Evolutionary conservation across 1,140 invertebrate species (phyloP).

Genomic region (Cotesia typhae): DNA sequence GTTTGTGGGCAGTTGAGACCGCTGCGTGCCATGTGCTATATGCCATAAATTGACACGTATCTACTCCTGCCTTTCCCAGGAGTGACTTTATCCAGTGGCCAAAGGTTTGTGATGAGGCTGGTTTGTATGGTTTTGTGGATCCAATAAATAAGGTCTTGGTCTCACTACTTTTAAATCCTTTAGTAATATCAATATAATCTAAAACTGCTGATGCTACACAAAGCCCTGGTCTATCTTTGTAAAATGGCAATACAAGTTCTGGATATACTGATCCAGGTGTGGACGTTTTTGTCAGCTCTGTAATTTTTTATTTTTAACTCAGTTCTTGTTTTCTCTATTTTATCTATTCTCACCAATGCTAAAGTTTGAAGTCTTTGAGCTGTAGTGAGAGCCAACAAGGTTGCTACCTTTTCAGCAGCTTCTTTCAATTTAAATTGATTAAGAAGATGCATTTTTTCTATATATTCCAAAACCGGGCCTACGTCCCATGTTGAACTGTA

Average conservation of each 20-base stretch:
- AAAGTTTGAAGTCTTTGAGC: conserved; percentile 23
- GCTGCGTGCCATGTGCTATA: conserved; percentile 18
- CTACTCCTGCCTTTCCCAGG: conserved; percentile 19
- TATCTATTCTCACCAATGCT: background rate
- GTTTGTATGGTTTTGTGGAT: background rate
- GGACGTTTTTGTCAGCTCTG: conserved; percentile 13
- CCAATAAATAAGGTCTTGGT: background rate
- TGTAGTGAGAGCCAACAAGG: conserved; percentile 11
- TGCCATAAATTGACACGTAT: background rate
- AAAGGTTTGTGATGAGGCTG: background rate
- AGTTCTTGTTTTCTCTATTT: background rate
- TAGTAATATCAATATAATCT: conserved; percentile 5
- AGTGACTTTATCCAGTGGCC: conserved; percentile 23
- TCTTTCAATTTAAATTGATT: background rate
- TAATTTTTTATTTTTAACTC: conserved; percentile 16
- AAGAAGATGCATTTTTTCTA: background rate
- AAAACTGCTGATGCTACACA: conserved; percentile 13
- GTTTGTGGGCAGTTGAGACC: conserved; percentile 6
- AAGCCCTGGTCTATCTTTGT: background rate
- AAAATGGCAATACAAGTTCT: conserved; percentile 10
- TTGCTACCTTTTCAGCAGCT: background rate
- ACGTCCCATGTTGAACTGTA: conserved; percentile 15
- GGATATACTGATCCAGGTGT: conserved; percentile 20
- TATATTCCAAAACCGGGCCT: background rate
- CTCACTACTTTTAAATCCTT: background rate